Base-by-base conservation (phyloP, 2,113 vertebrate genomes). In the Hucho hucho region DNA sequence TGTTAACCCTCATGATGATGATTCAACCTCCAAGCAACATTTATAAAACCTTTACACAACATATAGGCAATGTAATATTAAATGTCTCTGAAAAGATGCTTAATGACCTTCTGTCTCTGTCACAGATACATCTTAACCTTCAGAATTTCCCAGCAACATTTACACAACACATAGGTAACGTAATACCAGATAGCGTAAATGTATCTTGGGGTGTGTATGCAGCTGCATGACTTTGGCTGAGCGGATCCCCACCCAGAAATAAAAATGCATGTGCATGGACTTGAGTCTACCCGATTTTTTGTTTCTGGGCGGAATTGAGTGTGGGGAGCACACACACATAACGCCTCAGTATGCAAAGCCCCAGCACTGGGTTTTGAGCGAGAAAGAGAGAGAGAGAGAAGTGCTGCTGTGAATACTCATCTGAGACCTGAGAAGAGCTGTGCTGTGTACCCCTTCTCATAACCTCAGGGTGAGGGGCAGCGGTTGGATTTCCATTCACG, bases 351-450 rank as follows among this genome's bases (percentile, higher is more conserved):
- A 90, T 92, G 89, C 88, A 90, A 90, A 90, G 89, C 84, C 88
- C 84, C 79, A 81, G 81, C 76, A 87, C 83, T 80, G 87, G 89
- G 84, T 85, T 88, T 85, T 26, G 87, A 66, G 37, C 18, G 49
- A 53, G 49, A 49, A 2, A 49, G 22, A 65, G 87, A 65, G 25
- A 43, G 84, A 89, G 81, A 86, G 79, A 84, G 82, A 83, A 76
- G 82, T 83, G 88, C 86, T 89, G 89, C 87, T 87, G 89, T 88
- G 89, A 92, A 90, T 90, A 90, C 89, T 90, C 89, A 90, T 90
- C 84, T 90, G 82, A 87, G 88, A 65, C 12, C 24, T 2, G 37
- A 11, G 77, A 83, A 86, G 86, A 83, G 53, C 53, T 20, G 22
- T 9, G 77, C 81, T 83, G 87, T 86, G 83, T 86, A 84, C 87